Evolutionary conservation across 1,140 invertebrate species (phyloP).

Genomic region (Heterodera carotae): DNA sequence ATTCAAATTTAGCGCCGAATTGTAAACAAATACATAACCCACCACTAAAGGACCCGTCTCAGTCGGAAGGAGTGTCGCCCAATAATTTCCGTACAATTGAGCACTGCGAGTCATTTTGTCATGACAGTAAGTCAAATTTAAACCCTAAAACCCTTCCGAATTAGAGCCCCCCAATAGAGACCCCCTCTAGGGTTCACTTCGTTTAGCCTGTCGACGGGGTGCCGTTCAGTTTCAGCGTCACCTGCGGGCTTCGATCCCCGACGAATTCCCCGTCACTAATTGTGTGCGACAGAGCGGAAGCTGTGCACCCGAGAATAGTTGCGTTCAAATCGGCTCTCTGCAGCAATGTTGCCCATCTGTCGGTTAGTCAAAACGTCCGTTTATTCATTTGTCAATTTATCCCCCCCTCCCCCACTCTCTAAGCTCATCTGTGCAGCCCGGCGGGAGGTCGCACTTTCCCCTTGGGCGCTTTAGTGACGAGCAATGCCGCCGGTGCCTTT

Average conservation of each 20-base stretch:
- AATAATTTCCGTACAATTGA: conserved; percentile 62
- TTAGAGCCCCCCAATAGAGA: not conserved
- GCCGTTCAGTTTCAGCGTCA: conserved; percentile 50
- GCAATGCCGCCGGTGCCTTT: conserved; percentile 54
- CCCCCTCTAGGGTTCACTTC: not conserved
- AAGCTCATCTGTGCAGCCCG: conserved; percentile 56
- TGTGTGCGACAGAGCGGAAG: conserved; percentile 51
- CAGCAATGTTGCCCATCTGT: conserved; percentile 63
- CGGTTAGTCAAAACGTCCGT: conserved; percentile 32
- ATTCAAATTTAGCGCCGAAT: no score
- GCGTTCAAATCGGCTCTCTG: conserved; percentile 59
- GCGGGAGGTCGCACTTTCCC: conserved; percentile 49
- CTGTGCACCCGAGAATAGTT: conserved; percentile 54
- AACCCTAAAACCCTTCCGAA: not conserved
- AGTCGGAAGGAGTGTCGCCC: conserved; percentile 57
- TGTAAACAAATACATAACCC: no score
- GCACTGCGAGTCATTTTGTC: conserved; percentile 60
- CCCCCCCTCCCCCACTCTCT: conserved; percentile 19
- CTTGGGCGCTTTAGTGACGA: conserved; percentile 12
- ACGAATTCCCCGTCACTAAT: conserved; percentile 60
- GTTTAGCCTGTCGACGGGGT: conserved; percentile 55
- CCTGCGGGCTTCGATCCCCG: conserved; percentile 45
- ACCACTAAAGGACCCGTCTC: conserved; percentile 46
- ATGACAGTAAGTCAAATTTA: conserved; percentile 54
- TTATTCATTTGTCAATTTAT: conserved; percentile 14